phyloP scores from a whole-genome alignment of 1,140 invertebrate genomes.

The Drosophila elegans region DNA sequence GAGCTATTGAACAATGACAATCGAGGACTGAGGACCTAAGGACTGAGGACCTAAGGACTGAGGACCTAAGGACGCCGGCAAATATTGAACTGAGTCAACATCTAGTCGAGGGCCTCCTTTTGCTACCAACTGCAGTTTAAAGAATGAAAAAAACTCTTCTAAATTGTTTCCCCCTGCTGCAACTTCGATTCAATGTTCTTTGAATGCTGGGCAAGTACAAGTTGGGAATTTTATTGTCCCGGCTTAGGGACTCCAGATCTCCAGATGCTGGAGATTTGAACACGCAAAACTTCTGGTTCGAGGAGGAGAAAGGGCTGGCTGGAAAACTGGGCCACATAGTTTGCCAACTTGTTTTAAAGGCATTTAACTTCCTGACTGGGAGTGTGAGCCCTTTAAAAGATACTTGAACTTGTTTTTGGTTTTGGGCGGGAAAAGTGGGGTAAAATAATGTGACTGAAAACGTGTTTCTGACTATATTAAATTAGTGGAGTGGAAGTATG shows the following conservation, averaged over 20 bases:
- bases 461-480: too few species aligned
- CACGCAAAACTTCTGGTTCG: conserved; percentile 16
- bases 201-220: conserved; percentile 30
- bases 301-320: conserved; percentile 4
- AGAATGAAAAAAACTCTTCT: background rate
- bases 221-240: conserved; percentile 59
- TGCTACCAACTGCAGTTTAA: background rate
- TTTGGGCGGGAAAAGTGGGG: too few species aligned
- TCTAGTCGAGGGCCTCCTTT: background rate
- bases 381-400: background rate
- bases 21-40: background rate
- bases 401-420: background rate
- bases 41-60: background rate
- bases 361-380: background rate
- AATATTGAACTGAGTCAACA: conserved; percentile 30
- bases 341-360: background rate
- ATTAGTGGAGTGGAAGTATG: too few species aligned
- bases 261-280: conserved; percentile 26
- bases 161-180: background rate
- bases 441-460: too few species aligned
- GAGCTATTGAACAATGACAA: conserved; percentile 29
- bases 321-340: conserved; percentile 18
- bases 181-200: conserved; percentile 16
- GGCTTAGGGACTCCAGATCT: conserved; percentile 20
- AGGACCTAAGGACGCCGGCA: background rate